Evolutionary conservation across 2,797 vertebrate species (phyloP).

Genomic region (Buphagus erythrorhynchus): DNA sequence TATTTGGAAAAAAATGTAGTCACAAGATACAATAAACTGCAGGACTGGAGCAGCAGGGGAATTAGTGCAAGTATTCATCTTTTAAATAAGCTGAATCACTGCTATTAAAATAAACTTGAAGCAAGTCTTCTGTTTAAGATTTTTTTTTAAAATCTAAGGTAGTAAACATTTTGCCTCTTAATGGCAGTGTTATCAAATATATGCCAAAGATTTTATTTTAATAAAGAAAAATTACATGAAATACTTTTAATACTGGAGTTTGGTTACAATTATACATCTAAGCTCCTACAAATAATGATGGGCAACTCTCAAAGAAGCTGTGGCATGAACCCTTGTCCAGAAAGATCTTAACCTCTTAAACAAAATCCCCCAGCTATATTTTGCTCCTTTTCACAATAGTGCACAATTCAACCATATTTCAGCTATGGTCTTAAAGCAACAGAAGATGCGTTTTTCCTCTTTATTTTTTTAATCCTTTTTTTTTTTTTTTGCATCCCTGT

Average conservation of each 20-base stretch:
- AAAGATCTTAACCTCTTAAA: slow-evolving; percentile 75
- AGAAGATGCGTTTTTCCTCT: slow-evolving; percentile 44
- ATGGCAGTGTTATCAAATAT: slow-evolving; percentile 78
- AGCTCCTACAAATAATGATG: slow-evolving; percentile 78
- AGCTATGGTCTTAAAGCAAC: slow-evolving; percentile 81
- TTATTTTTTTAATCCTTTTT: slow-evolving; percentile 1
- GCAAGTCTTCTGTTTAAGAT: slow-evolving; percentile 81
- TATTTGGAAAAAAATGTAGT: slow-evolving; percentile 75
- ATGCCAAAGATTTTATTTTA: slow-evolving; percentile 74
- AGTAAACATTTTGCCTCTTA: slow-evolving; percentile 78
- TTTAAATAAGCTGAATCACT: slow-evolving; percentile 73
- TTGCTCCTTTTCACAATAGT: slow-evolving; percentile 82
- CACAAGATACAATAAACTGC: slow-evolving; percentile 72
- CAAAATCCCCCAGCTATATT: slow-evolving; percentile 67
- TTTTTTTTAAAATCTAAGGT: slow-evolving; percentile 69
- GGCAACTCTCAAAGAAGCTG: slow-evolving; percentile 77
- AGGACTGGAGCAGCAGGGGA: slow-evolving; percentile 75
- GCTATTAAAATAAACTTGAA: slow-evolving; percentile 82
- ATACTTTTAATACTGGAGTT: slow-evolving; percentile 82
- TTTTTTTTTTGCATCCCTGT: slow-evolving; percentile 69
- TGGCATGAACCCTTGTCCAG: slow-evolving; percentile 77
- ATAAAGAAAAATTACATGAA: slow-evolving; percentile 76
- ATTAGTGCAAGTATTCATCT: slow-evolving; percentile 76
- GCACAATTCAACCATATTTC: slow-evolving; percentile 82
- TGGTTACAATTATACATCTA: slow-evolving; percentile 76